Conservation (phyloP, 2,797 vertebrate species). For the Tamandua tetradactyla region DNA sequence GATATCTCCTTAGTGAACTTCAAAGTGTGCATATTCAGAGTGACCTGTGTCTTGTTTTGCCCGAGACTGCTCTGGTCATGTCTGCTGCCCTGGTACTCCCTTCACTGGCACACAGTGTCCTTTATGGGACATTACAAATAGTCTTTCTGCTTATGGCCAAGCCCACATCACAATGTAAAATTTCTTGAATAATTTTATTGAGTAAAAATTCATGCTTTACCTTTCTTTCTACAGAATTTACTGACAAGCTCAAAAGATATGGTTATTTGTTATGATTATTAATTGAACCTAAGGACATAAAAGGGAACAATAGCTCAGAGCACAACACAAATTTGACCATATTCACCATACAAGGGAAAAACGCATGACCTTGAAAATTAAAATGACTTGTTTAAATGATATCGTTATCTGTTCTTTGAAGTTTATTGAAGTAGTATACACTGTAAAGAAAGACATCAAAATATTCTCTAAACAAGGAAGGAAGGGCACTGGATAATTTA, state of each 20-base stretch:
- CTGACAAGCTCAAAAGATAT: slow-evolving; percentile 27
- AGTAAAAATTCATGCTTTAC: slow-evolving; percentile 1
- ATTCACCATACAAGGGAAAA: not conserved
- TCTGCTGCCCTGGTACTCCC: not conserved
- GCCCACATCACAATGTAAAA: not conserved
- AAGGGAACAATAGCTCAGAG: slow-evolving; percentile 60
- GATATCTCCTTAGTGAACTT: not conserved
- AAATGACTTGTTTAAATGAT: not conserved
- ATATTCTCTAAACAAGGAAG: not conserved
- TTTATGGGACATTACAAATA: not conserved
- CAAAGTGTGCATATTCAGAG: not conserved
- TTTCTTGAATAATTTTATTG: not conserved
- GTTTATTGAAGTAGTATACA: not conserved
- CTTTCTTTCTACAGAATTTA: not conserved
- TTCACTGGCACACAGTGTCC: not conserved
- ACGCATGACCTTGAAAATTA: not conserved
- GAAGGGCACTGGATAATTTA: not conserved
- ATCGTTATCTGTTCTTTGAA: not conserved
- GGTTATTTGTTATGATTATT: slow-evolving; percentile 38
- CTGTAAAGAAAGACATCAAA: not conserved
- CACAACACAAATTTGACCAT: not conserved
- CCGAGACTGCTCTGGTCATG: not conserved
- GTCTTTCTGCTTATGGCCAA: not conserved
- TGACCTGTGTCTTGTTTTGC: not conserved
- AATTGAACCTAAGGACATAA: slow-evolving; percentile 14